Evolutionary conservation across 2,888 invertebrate genomes (phyloP).

Genomic region (Hipparchia sbordonii): DNA sequence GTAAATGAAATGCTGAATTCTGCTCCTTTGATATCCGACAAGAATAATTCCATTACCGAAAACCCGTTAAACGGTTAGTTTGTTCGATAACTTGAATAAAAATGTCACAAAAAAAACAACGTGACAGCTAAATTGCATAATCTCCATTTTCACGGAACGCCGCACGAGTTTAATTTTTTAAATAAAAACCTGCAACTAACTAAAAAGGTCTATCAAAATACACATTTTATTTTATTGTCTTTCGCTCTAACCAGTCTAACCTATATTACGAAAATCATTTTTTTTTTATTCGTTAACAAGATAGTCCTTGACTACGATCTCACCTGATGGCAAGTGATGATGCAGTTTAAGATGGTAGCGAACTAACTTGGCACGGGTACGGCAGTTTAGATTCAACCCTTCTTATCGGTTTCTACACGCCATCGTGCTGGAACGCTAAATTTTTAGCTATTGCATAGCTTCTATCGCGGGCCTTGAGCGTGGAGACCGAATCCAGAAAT

Average conservation of each 20-base stretch:
- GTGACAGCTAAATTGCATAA: conserved; percentile 15
- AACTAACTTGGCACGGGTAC: too few species aligned
- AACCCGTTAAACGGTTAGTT: conserved; percentile 5
- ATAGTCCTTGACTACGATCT: too few species aligned
- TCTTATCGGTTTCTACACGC: too few species aligned
- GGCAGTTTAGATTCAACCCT: too few species aligned
- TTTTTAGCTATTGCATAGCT: too few species aligned
- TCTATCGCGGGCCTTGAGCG: too few species aligned
- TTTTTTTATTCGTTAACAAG: too few species aligned
- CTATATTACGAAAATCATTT: too few species aligned
- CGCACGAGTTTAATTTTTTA: conserved; percentile 23
- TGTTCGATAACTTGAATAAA: conserved; percentile 20
- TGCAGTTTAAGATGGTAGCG: too few species aligned
- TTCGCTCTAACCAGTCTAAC: background rate
- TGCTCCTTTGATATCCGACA: background rate
- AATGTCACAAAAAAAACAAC: background rate
- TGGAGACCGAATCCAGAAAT: too few species aligned
- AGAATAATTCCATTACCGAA: conserved; percentile 7
- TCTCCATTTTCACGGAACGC: conserved; percentile 14
- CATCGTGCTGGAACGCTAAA: too few species aligned
- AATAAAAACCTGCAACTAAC: conserved; percentile 12
- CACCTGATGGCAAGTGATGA: too few species aligned
- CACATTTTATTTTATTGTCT: background rate
- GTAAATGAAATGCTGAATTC: background rate
- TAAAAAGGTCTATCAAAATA: conserved; percentile 26